phyloP scores from a whole-genome alignment of 2,797 vertebrate genomes.

The Odontamblyopus rebecca region DNA sequence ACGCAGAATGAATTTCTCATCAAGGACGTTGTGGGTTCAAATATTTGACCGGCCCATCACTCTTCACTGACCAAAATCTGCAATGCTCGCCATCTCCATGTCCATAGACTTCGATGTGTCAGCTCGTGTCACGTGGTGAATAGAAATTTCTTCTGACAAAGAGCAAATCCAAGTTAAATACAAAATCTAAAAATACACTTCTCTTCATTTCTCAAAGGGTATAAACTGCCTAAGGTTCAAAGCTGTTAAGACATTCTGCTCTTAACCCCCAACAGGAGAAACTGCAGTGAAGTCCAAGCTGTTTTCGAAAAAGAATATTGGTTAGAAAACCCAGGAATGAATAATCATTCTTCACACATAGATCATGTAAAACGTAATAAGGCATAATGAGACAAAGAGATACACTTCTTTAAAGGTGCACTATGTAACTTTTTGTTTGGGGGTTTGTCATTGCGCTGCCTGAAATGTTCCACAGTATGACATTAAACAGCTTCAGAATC shows the following conservation, averaged over 20 bases:
- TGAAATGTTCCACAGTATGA: too few relatives aligned
- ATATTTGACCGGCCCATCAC: too few relatives aligned
- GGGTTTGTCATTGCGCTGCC: too few relatives aligned
- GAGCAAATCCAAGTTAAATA: background rate
- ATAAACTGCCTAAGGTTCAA: background rate
- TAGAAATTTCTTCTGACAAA: background rate
- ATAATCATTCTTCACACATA: too few relatives aligned
- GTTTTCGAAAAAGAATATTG: background rate
- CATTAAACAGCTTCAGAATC: too few relatives aligned
- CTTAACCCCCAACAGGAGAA: background rate
- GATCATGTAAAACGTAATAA: too few relatives aligned
- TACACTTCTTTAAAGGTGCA: background rate
- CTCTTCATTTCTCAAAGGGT: background rate
- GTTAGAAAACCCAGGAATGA: too few relatives aligned
- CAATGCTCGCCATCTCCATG: background rate
- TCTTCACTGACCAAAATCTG: too few relatives aligned
- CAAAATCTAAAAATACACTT: background rate
- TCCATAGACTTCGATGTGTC: background rate
- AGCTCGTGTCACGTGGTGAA: background rate
- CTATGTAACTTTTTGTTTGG: too few relatives aligned
- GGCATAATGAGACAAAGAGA: background rate
- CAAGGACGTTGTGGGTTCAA: too few relatives aligned
- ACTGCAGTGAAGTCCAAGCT: background rate
- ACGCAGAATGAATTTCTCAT: too few relatives aligned
- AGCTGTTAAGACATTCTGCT: background rate